Evolutionary conservation across 2,797 vertebrate genomes (phyloP), one percentile per base, ranked within the genome.

Genomic region (Cyprinodon diabolis): DNA sequence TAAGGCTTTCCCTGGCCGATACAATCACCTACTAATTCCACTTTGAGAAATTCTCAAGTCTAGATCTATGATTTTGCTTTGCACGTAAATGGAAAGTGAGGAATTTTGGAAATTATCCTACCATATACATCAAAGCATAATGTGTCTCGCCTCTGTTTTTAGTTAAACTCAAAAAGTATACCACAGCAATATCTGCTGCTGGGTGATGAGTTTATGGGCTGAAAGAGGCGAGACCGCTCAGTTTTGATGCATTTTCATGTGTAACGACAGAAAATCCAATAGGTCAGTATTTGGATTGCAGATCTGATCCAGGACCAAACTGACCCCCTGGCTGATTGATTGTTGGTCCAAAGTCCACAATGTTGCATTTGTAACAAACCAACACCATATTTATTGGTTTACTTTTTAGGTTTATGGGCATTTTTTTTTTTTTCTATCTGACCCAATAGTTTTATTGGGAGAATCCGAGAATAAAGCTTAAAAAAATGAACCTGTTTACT

Each of bases 361-460:
- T 65, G 70, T 73, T 66, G 37, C 43, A 45, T 69, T n/a, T 35
- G 19, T 35, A 13, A 48, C 55, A 47, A 70, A 48, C 21, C 25
- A 35, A 65, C 17, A 15, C 30, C 51, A 65, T 17, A 23, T 13
- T 54, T 79, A 74, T 15, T 54, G n/a, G 63, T 30, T 3, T 30
- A 30, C 43, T 52, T 56, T 73, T 81, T 6, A 48, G 51, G 13
- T 72, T 43, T 3, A 47, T 25, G 19, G 11, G 12, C 48, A 12
- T 69, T 6, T 35, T 10, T 12, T 15, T 10, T 74, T 84, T 85
- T 81, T 84, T 75, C 77, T 80, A 71, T 69, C 30, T 47, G 25
- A 74, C 71, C 71, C 70, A 72, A 69, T 74, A 68, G 47, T 75
- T 54, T 55, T 9, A 21, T 30, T 71, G 74, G 30, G 40, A 68